These are phyloP conservation scores for Carpatolechia fugitivella DNA, from an alignment of 2,888 invertebrate genomes.

Conservation along the genomic window DNA sequence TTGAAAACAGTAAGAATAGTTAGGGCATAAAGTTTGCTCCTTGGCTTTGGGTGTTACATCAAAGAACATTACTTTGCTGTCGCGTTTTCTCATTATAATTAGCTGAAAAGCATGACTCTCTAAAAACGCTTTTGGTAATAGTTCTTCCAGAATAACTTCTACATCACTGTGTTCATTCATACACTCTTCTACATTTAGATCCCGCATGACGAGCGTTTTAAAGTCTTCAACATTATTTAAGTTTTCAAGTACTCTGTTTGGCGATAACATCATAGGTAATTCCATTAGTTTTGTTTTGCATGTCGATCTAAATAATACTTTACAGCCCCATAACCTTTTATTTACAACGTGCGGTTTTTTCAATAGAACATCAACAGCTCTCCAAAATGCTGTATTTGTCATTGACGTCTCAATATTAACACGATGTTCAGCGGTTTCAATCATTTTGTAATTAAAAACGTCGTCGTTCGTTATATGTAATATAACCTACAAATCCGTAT, in stretches of 20 bases:
- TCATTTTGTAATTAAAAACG: too few relatives aligned
- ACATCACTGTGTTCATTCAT: constrained; percentile 23
- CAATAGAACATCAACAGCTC: constrained; percentile 80
- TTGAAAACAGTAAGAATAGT: constrained; percentile 69
- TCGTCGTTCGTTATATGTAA: too few relatives aligned
- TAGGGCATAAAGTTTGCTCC: constrained; percentile 61
- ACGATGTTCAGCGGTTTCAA: not conserved
- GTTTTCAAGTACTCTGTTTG: not conserved
- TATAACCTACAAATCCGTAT: too few relatives aligned
- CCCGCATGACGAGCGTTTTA: constrained; percentile 17
- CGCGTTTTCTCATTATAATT: constrained; percentile 56
- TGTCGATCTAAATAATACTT: constrained; percentile 38
- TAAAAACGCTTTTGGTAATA: constrained; percentile 57
- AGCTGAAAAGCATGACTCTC: constrained; percentile 55
- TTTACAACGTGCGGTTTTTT: constrained; percentile 86
- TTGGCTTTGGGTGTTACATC: constrained; percentile 58
- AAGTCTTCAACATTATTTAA: constrained; percentile 27
- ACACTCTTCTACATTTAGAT: not conserved
- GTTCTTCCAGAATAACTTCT: constrained; percentile 51
- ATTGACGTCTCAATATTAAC: constrained; percentile 13
- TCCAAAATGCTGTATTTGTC: constrained; percentile 77
- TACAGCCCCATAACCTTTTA: constrained; percentile 82
- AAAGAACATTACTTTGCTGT: constrained; percentile 60
- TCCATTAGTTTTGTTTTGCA: constrained; percentile 25
- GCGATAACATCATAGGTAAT: constrained; percentile 18